These are phyloP conservation scores for Tichodroma muraria DNA, from an alignment of 2,113 vertebrate genomes.

Conservation along the genomic window DNA sequence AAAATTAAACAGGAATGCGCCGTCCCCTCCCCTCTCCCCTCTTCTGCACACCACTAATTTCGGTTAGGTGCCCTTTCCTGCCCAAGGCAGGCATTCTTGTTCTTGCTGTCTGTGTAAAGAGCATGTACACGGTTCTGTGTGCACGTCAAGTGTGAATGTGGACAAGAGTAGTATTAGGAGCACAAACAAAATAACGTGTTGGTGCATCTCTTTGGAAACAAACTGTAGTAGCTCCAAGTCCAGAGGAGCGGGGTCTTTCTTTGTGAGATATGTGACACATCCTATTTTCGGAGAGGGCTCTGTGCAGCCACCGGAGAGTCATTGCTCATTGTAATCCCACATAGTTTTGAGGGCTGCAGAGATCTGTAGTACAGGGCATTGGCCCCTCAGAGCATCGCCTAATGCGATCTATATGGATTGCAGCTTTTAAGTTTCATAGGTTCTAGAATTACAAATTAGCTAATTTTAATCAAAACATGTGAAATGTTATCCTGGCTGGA, in stretches of 20 bases:
- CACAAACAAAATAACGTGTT: not conserved
- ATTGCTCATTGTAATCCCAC: not conserved
- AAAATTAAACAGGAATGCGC: not conserved
- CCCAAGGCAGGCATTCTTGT: not conserved
- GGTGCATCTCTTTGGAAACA: not conserved
- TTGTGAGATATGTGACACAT: conserved; percentile 1
- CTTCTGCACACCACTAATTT: not conserved
- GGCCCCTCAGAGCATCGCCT: conserved; percentile 68
- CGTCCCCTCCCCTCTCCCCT: not conserved
- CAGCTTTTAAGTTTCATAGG: conserved; percentile 90
- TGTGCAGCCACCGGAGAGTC: not conserved
- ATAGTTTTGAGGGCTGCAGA: conserved; percentile 24
- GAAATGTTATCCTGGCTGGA: conserved; percentile 93
- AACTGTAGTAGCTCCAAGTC: not conserved
- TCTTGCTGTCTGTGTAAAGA: not conserved
- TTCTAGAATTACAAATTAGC: conserved; percentile 98
- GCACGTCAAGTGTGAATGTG: not conserved
- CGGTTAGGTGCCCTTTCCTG: not conserved
- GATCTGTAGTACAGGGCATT: conserved; percentile 44
- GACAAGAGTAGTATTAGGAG: not conserved
- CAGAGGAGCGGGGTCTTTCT: not conserved
- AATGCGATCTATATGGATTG: conserved; percentile 83
- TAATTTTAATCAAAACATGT: conserved; percentile 99
- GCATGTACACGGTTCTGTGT: not conserved
- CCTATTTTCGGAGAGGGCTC: conserved; percentile 28